Evolutionary conservation across 2,113 vertebrate species (phyloP).

Genomic region (Lates calcarifer): DNA sequence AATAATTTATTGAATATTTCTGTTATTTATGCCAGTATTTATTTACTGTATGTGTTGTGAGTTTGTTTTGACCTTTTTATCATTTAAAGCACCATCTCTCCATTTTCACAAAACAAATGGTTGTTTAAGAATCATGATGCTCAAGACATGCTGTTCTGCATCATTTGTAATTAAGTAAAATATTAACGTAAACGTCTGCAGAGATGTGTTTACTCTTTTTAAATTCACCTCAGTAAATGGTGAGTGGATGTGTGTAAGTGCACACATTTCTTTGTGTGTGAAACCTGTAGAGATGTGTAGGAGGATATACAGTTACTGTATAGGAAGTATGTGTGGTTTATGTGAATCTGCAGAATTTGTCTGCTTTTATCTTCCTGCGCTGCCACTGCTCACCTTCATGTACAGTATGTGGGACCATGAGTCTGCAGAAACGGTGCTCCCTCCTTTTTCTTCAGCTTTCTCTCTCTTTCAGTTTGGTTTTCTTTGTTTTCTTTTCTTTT

Average conservation of each 20-base stretch:
- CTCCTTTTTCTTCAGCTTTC: background rate
- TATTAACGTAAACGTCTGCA: constrained; percentile 34
- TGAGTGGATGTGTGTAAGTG: constrained; percentile 14
- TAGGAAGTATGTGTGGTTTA: constrained; percentile 74
- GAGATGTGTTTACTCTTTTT: background rate
- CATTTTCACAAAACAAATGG: background rate
- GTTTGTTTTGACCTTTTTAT: constrained; percentile 17
- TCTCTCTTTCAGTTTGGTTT: constrained; percentile 1
- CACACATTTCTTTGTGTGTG: constrained; percentile 13
- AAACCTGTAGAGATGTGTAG: constrained; percentile 43
- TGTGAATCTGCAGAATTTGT: constrained; percentile 66
- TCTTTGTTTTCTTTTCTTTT: constrained; percentile 13
- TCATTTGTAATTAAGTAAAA: constrained; percentile 41
- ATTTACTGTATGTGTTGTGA: constrained; percentile 49
- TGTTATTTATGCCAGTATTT: constrained; percentile 70
- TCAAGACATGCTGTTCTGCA: constrained; percentile 10
- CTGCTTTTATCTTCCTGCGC: constrained; percentile 43
- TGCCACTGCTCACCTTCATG: constrained; percentile 16
- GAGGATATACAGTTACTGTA: constrained; percentile 58
- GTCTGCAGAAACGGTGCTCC: constrained; percentile 49
- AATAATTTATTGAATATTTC: constrained; percentile 44
- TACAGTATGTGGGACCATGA: constrained; percentile 43
- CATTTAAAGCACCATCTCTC: background rate
- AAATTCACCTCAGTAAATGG: background rate
- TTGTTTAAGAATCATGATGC: constrained; percentile 1